Conservation (phyloP, 2,888 invertebrate genomes). For the Pheosia gnoma region DNA sequence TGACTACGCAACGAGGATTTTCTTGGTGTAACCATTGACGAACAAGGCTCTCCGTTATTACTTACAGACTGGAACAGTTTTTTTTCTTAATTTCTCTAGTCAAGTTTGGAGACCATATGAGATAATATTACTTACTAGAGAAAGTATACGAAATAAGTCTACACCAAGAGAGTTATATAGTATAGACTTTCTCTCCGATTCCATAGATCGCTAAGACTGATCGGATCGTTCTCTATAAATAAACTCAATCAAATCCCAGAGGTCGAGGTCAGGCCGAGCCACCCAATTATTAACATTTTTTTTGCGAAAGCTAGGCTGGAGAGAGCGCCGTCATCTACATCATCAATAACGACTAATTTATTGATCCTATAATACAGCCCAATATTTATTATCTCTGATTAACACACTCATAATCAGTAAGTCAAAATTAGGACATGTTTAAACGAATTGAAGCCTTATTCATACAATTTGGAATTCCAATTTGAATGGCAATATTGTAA, state of each 20-base stretch:
- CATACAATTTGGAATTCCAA: neutral
- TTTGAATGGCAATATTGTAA: neutral
- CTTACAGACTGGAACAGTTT: too few relatives aligned
- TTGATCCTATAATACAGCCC: slow-evolving; percentile 7
- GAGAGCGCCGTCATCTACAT: slow-evolving; percentile 20
- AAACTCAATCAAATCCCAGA: slow-evolving; percentile 1
- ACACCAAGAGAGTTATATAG: too few relatives aligned
- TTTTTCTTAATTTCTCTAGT: too few relatives aligned
- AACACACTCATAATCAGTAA: neutral
- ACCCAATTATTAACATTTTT: slow-evolving; percentile 24
- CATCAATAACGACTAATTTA: slow-evolving; percentile 22
- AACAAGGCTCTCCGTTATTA: too few relatives aligned
- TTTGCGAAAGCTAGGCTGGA: slow-evolving; percentile 35
- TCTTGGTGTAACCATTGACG: too few relatives aligned
- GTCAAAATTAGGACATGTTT: neutral
- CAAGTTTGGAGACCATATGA: too few relatives aligned
- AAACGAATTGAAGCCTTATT: neutral
- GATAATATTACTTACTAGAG: too few relatives aligned
- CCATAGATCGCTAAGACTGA: neutral
- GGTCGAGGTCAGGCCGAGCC: slow-evolving; percentile 23
- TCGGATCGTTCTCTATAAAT: slow-evolving; percentile 12
- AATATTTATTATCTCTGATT: slow-evolving; percentile 7
- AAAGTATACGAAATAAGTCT: too few relatives aligned
- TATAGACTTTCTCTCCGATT: too few relatives aligned
- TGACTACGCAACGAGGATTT: too few relatives aligned